Evolutionary conservation across 2,888 invertebrate genomes (phyloP), one percentile per base, ranked within the genome.

Genomic region (Melieria picta): DNA sequence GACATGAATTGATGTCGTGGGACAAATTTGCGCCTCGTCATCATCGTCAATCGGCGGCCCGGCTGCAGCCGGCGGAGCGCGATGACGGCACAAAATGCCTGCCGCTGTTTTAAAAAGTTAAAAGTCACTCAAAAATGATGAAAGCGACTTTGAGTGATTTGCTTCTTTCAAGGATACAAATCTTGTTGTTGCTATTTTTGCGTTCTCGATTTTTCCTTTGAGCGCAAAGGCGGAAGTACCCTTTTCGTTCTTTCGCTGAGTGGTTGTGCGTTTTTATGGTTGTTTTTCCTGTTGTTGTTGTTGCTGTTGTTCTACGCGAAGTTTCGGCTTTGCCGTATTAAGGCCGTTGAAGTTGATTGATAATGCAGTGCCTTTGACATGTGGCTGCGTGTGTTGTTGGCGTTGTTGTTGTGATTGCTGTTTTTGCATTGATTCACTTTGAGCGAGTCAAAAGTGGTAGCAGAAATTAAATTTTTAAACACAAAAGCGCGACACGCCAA

Each of bases 61-160:
- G 45, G 45, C 47, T 47, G 61, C 43, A 42, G 45, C 60, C 52
- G 60, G 47, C 58, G 7, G 11, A 30, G 4, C 9, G 7, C 30
- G 13, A n/a, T 10, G 11, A 42, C 68, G 60, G 11, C n/a, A 43
- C 5, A 57, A 58, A 48, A 42, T 43, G 48, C 60, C 43, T 45
- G 47, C 16, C 61, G 45, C 16, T 48, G 52, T 57, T 60, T 69
- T 66, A 58, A 69, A 73, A 70, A 72, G 68, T 69, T 68, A 69
- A 71, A 75, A 74, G 74, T 73, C 75, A 73, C 73, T 73, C 71
- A 69, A 71, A 76, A 73, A 64, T 71, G 72, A 73, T 74, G 76
- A 72, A 72, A 71, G 67, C 30, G 60, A 72, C 72, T 74, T 72
- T 72, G 67, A 74, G 71, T 74, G 74, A 74, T 74, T 74, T 67